These are phyloP conservation scores for Drosophila neonasuta DNA, from an alignment of 2,888 invertebrate species.

Conservation along the genomic window DNA sequence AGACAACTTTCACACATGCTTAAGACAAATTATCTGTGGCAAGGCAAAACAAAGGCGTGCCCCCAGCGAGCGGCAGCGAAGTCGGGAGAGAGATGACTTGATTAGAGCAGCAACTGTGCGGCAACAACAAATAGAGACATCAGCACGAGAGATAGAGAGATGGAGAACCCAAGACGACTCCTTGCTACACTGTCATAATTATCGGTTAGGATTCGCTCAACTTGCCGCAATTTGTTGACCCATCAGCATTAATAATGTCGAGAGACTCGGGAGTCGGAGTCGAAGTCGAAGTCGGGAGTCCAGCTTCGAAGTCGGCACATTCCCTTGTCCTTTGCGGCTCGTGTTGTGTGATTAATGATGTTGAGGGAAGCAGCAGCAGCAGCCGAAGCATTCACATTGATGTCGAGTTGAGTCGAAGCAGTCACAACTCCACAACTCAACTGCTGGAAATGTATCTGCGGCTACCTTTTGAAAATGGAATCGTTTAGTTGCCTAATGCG, in stretches of 20 bases:
- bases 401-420: slow-evolving; percentile 8
- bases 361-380: not conserved
- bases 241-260: slow-evolving; percentile 68
- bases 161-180: slow-evolving; percentile 71
- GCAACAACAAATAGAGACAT: slow-evolving; percentile 42
- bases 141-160: not conserved
- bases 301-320: slow-evolving; percentile 27
- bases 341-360: slow-evolving; percentile 82
- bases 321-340: slow-evolving; percentile 70
- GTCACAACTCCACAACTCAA: slow-evolving; percentile 40
- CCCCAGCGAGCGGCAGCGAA: not conserved
- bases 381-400: not conserved
- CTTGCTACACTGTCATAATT: slow-evolving; percentile 79
- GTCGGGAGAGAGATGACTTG: slow-evolving; percentile 64
- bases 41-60: slow-evolving; percentile 47
- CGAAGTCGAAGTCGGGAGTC: slow-evolving; percentile 10
- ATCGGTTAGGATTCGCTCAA: slow-evolving; percentile 75
- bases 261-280: slow-evolving; percentile 9
- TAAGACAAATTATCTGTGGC: slow-evolving; percentile 70
- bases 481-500: slow-evolving; percentile 80
- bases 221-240: slow-evolving; percentile 74
- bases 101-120: slow-evolving; percentile 58
- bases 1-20: slow-evolving; percentile 76
- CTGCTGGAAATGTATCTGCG: slow-evolving; percentile 70
- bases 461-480: slow-evolving; percentile 78